Conservation (phyloP, 2,797 vertebrate species). For the Anas georgica region DNA sequence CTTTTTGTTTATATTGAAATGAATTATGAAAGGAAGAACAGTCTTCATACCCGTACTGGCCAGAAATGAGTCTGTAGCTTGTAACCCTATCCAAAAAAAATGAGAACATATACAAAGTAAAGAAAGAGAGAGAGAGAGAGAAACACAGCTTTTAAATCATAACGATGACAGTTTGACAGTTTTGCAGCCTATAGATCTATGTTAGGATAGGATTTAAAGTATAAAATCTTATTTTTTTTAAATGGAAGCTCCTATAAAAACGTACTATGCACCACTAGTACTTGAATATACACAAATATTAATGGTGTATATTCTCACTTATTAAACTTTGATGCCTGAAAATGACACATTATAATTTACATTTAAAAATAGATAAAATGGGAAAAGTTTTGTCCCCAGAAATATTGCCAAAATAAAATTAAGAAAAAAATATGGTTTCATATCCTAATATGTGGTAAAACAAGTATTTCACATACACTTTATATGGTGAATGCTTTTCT, state of each 20-base stretch:
- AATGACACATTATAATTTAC: background rate
- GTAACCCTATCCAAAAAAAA: background rate
- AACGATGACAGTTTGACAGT: background rate
- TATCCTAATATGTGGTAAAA: background rate
- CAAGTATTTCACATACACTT: background rate
- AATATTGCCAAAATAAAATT: background rate
- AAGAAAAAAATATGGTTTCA: background rate
- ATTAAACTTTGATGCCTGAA: background rate
- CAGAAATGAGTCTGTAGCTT: background rate
- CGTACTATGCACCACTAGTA: background rate
- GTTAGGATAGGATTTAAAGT: background rate
- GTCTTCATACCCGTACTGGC: background rate
- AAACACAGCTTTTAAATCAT: background rate
- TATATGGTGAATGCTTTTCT: background rate
- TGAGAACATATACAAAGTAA: background rate
- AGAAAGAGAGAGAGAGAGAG: accelerated
- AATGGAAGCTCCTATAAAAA: background rate
- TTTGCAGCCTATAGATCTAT: background rate
- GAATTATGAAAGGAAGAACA: conserved; percentile 33
- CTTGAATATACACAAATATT: background rate
- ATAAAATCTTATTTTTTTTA: background rate
- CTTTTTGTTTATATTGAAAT: conserved; percentile 37
- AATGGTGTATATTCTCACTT: background rate
- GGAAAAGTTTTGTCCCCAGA: background rate
- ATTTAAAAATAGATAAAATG: background rate